A percentile compares a stretch with the other conserved stretches of the same genome.
Conservation (phyloP, 1,140 invertebrate genomes). For the Heliconius nattereri region DNA sequence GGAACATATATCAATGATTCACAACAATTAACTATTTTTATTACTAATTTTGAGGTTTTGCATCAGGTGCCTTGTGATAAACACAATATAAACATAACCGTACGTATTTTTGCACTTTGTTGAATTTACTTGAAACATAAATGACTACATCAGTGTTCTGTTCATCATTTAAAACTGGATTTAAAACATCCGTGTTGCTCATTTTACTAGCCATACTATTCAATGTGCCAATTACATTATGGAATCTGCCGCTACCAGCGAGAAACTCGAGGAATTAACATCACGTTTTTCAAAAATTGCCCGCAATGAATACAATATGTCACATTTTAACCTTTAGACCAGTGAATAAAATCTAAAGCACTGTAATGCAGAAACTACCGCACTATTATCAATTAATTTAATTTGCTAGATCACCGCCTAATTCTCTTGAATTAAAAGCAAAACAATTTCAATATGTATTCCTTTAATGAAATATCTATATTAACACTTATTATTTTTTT, state of each 20-base stretch:
- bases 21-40: too few relatives aligned
- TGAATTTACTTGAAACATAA: background rate
- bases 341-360: conserved; percentile 29
- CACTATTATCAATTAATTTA: background rate
- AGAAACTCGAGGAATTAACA: conserved; percentile 12
- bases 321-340: conserved; percentile 32
- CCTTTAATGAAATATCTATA: too few relatives aligned
- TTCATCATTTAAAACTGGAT: background rate
- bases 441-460: too few relatives aligned
- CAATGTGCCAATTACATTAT: conserved; percentile 16
- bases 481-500: too few relatives aligned
- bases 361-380: conserved; percentile 21
- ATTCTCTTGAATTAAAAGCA: too few relatives aligned
- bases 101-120: too few relatives aligned
- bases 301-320: conserved; percentile 10
- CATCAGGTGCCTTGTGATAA: too few relatives aligned
- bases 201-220: conserved; percentile 6
- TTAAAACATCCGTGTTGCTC: background rate
- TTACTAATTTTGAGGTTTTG: too few relatives aligned
- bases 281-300: background rate
- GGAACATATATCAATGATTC: too few relatives aligned
- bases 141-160: too few relatives aligned
- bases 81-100: too few relatives aligned
- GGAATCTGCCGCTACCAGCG: conserved; percentile 17
- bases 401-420: too few relatives aligned